Evolutionary conservation across 2,797 vertebrate genomes (phyloP), one percentile per base, ranked within the genome.

Genomic region (Kryptolebias ocellatus): DNA sequence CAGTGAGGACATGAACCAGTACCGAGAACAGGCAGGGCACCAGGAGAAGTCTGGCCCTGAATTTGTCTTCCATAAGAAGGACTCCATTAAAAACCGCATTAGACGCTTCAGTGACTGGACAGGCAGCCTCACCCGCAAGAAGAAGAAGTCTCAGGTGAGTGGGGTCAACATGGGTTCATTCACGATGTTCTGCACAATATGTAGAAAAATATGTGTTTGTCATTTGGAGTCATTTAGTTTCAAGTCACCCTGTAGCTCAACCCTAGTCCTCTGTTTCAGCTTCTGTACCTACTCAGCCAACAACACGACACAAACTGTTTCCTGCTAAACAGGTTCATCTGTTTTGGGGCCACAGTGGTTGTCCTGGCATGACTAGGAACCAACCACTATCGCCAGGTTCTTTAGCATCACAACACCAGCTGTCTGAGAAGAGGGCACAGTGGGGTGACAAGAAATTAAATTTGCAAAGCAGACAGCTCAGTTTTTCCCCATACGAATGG

Each of bases 91-190:
- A 90, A 96, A 92, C 80, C 92, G 95, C 53, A 97, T 98, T 83
- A 91, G 96, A 6, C 95, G 96, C 52, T 91, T 98, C 79, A 97
- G 97, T 52, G 97, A 98, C 90, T 98, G 97, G 97, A 98, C 97
- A 0, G 97, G 96, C 39, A 98, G 97, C 86, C 94, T 98, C 58
- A 96, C 95, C 0, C 94, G 95, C 62, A 98, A 96, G 90, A 98
- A 97, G 53, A 95, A 95, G 84, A 96, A 94, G 79, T 91, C 95
- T 53, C 96, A 96, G 93, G 96, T 98, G 74, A 70, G 89, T 68
- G 15, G 27, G 0, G 18, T 5, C 0, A n/a, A 2, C 3, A 2
- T 49, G 31, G 4, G 18, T 53, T 45, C 14, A 18, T 2, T 5
- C 9, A 15, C 0, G 5, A 15, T 12, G 11, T 31, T 20, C 8